Base-by-base conservation (phyloP, 2,797 vertebrate genomes). In the Limnodromus scolopaceus region DNA sequence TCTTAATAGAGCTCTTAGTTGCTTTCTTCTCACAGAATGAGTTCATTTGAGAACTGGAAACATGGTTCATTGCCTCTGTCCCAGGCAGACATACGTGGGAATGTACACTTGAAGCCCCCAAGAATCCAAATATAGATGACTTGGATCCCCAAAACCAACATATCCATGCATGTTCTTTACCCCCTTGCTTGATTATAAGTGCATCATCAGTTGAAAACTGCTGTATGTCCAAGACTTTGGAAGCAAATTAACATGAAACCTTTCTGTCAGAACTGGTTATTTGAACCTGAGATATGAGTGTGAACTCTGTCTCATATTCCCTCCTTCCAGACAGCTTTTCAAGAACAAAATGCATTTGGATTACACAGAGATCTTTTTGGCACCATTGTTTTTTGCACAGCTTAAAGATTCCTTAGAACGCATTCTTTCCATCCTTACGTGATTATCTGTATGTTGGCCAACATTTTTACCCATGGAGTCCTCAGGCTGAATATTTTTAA, bases 1-100 rank as follows among this genome's bases (percentile, higher is more conserved):
- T 86, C 38, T 39, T 86, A 84, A 74, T 10, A 79, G 13, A 70
- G 13, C 23, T 90, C 86, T 86, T 66, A 24, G 84, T 89, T 84
- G 13, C 27, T 84, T 89, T 11, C 4, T 81, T 94, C 78, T 87
- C 68, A 61, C 32, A 92, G 61, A 89, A 71, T 10, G 28, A 61
- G 43, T 79, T 84, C 5, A 24, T 72, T 81, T 75, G 94, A 87
- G 72, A 95, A 45, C 54, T 86, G 58, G 16, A 92, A 96, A 51
- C 5, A 24, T 27, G 32, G 70, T 71, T 87, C 69, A n/a, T 75
- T 95, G 77, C 82, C 55, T 96, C 90, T 92, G 69, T 90, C 54
- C 32, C 28, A 75, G 54, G 34, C 7, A 74, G 38, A 57, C 32
- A 54, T 19, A 30, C 23, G n/a, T 46, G 43, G 24, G n/a, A 94